Evolutionary conservation across 2,797 vertebrate genomes (phyloP).

Genomic region (Sebastes hopkinsi): DNA sequence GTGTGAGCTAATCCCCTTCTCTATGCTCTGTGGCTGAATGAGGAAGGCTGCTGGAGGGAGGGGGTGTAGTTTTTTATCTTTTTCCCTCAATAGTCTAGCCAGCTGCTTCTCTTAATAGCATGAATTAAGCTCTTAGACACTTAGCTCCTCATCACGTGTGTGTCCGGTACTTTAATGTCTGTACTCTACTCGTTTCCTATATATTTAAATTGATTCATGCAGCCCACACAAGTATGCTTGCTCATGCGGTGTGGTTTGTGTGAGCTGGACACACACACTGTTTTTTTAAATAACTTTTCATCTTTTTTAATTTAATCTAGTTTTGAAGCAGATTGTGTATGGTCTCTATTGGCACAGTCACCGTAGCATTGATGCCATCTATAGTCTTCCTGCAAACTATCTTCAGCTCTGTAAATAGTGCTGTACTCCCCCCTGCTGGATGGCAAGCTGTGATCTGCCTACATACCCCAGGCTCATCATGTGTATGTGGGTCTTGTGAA

Average conservation of each 20-base stretch:
- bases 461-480: neutral
- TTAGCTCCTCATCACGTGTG: neutral
- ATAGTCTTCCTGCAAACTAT: conserved; percentile 20
- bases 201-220: neutral
- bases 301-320: neutral
- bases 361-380: conserved; percentile 5
- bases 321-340: neutral
- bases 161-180: neutral
- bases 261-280: neutral
- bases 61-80: neutral
- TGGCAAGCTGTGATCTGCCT: conserved; percentile 21
- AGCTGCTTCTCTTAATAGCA: conserved; percentile 39
- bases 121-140: conserved; percentile 30
- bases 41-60: conserved; percentile 37
- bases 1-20: conserved; percentile 69
- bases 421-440: conserved; percentile 57
- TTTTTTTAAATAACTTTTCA: neutral
- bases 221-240: neutral
- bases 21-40: conserved; percentile 67
- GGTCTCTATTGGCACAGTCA: conserved; percentile 27
- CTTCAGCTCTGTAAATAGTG: conserved; percentile 20
- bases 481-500: neutral
- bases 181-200: neutral
- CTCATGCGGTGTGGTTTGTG: neutral
- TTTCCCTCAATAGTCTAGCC: conserved; percentile 32